phyloP scores from a whole-genome alignment of 2,888 invertebrate genomes.

The Coecobrya sp. region DNA sequence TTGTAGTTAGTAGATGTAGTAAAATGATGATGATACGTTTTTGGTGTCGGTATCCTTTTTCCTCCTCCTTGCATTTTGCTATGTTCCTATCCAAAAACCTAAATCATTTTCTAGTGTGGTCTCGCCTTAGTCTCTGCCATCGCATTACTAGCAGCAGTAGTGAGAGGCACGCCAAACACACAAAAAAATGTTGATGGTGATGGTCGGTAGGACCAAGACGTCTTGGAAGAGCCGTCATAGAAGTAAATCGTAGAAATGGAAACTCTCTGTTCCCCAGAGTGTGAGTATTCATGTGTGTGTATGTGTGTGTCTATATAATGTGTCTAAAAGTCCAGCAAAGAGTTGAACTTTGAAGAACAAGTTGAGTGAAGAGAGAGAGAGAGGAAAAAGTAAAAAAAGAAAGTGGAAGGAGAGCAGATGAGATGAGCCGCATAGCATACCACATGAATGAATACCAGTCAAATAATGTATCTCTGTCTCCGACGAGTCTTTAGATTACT shows the following conservation, averaged over 20 bases:
- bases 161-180: not conserved
- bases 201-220: not conserved
- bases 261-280: conserved; percentile 18
- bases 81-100: conserved; percentile 38
- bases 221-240: conserved; percentile 24
- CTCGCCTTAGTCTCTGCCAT: not conserved
- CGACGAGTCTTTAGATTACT: conserved; percentile 29
- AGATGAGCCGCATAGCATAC: conserved; percentile 23
- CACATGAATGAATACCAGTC: conserved; percentile 43
- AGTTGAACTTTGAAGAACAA: conserved; percentile 41
- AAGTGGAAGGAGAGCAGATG: not conserved
- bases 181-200: conserved; percentile 5
- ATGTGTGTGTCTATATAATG: conserved; percentile 4
- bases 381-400: not conserved
- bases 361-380: not conserved
- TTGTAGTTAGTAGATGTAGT: not conserved
- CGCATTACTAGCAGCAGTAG: not conserved
- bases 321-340: conserved; percentile 25
- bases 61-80: not conserved
- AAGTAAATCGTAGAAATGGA: conserved; percentile 28
- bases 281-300: not conserved
- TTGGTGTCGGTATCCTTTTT: conserved; percentile 36
- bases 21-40: conserved; percentile 18
- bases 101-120: conserved; percentile 71
- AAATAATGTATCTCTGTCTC: conserved; percentile 43